Percentiles rank a stretch among this genome's conserved stretches.
Conservation (phyloP, 2,797 vertebrate genomes). For the Myoxocephalus aenaeus region DNA sequence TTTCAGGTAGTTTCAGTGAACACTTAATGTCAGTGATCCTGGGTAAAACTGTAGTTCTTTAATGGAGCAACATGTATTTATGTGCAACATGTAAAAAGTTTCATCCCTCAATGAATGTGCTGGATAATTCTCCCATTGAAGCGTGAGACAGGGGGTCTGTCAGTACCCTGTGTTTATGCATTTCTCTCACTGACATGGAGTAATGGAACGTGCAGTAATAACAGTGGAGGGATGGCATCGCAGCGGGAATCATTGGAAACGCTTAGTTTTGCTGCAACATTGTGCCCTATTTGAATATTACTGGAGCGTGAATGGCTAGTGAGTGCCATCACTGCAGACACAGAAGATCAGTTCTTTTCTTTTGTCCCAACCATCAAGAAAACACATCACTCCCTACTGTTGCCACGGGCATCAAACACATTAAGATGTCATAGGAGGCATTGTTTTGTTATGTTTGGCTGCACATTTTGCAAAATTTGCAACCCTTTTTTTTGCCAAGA, state of each 20-base stretch:
- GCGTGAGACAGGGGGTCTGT: conserved; percentile 66
- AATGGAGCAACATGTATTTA: background rate
- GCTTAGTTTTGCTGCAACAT: conserved; percentile 58
- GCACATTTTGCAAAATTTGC: conserved; percentile 21
- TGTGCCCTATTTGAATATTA: conserved; percentile 71
- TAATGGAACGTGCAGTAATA: conserved; percentile 80
- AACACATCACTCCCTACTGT: conserved; percentile 16
- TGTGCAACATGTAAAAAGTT: conserved; percentile 37
- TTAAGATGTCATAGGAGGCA: conserved; percentile 29
- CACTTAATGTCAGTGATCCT: background rate
- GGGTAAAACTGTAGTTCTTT: conserved; percentile 12
- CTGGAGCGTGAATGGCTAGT: conserved; percentile 57
- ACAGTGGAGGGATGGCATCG: conserved; percentile 75
- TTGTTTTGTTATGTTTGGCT: conserved; percentile 46
- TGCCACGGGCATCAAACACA: conserved; percentile 50
- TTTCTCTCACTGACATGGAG: conserved; percentile 73
- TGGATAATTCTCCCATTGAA: conserved; percentile 67
- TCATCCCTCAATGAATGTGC: conserved; percentile 45
- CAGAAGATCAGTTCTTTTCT: conserved; percentile 2
- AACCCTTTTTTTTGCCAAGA: conserved; percentile 31
- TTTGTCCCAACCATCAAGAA: conserved; percentile 16
- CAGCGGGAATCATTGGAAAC: conserved; percentile 75
- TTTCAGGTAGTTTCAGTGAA: background rate
- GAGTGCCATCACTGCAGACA: conserved; percentile 9
- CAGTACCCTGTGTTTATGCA: conserved; percentile 78